A percentile compares a stretch with the other conserved stretches of the same genome.
phyloP scores from a whole-genome alignment of 2,113 vertebrate species.

The Mixornis gularis region DNA sequence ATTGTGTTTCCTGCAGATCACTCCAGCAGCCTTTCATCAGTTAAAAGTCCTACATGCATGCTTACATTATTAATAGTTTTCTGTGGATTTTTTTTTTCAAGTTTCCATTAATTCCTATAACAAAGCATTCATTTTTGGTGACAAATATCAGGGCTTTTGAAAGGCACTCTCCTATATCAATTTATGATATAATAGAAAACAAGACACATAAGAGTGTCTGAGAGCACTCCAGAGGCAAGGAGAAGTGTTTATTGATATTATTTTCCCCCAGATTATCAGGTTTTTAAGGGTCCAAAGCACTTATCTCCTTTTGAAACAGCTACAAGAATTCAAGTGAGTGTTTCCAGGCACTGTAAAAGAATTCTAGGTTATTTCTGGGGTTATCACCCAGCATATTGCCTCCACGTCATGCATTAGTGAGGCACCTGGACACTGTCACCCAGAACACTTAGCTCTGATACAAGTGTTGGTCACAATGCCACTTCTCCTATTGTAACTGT shows the following conservation, averaged over 20 bases:
- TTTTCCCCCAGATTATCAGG: background rate
- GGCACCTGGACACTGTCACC: background rate
- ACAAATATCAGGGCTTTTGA: background rate
- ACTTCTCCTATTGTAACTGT: background rate
- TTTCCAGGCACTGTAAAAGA: background rate
- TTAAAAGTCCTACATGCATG: background rate
- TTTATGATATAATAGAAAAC: background rate
- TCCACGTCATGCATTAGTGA: background rate
- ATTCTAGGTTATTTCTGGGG: background rate
- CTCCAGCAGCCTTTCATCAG: background rate
- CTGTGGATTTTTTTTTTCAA: background rate
- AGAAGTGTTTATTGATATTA: background rate
- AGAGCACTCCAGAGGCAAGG: background rate
- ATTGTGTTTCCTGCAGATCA: background rate
- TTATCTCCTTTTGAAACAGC: background rate
- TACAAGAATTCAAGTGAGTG: background rate
- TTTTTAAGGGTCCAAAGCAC: background rate
- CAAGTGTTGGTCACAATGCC: background rate
- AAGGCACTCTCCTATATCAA: background rate
- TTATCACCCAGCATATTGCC: background rate
- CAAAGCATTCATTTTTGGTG: background rate
- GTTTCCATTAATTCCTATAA: background rate
- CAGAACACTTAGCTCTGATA: background rate
- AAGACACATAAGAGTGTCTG: background rate
- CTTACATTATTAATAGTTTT: background rate